Base-by-base conservation (phyloP, 2,888 invertebrate genomes). In the Oligia strigilis region DNA sequence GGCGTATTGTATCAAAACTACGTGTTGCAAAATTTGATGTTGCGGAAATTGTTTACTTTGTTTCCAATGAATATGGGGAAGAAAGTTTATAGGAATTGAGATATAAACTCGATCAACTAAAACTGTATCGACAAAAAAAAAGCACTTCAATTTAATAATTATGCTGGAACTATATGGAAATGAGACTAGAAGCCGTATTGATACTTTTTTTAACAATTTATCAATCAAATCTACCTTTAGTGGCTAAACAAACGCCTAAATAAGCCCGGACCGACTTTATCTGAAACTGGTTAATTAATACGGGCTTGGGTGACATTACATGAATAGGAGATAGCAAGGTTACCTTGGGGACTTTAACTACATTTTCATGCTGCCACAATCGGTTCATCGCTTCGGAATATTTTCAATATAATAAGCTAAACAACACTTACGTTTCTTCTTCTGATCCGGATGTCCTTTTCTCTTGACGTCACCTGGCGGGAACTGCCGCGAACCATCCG, bases 401-500 rank as follows among this genome's bases (percentile, higher is more conserved):
- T 29, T 43, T 62, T n/a, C n/a, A 66, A 8, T 14, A 19, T 29
- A 46, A 81, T 36, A 49, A 40, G 4, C 62, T 52, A 62, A 60
- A 36, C 5, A 60, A 58, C 85, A 94, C 96, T 94, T 90, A 96
- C 95, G 95, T 91, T 95, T 96, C 70, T 91, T 96, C 80, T 87
- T 93, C 52, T 88, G 95, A 78, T 94, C 94, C 40, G 92, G 88
- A 4, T 92, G 92, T 70, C 91, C 91, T 92, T 94, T 94, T 89
- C 93, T 92, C 83, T 93, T 93, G 0, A 93, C 92, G 87, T 97
- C 97, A 3, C 95, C 94, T 0, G 98, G 97, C 23, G 98, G 97
- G 88, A 97, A 97, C 88, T 97, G 97, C 81, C 95, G 94, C 43
- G 89, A 89, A 77, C 94, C 94, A 87, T 94, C 92, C 70, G 87